Percentiles rank a stretch among this genome's conserved stretches.
phyloP scores from a whole-genome alignment of 2,888 invertebrate genomes.

The Callyntrura guangdongensis region DNA sequence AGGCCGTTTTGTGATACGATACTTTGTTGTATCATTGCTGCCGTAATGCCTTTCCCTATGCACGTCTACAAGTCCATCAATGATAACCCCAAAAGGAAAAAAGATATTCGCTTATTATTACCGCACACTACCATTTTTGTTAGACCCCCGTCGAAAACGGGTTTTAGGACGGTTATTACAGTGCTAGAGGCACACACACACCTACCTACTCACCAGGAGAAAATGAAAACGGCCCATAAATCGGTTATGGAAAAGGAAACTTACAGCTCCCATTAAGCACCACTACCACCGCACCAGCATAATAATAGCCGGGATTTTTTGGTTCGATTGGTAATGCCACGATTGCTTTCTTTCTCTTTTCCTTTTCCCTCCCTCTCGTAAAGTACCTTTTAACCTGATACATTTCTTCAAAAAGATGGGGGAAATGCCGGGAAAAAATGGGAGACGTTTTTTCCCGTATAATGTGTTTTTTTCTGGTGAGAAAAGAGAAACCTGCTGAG shows the following conservation, averaged over 20 bases:
- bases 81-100: conserved; percentile 10
- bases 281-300: no score
- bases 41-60: no score
- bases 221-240: conserved; percentile 42
- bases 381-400: background rate
- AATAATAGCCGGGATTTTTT: conserved; percentile 17
- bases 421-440: no score
- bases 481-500: no score
- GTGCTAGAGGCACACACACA: background rate
- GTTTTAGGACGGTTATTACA: no score
- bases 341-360: conserved; percentile 32
- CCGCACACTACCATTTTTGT: background rate
- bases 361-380: background rate
- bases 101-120: conserved; percentile 30
- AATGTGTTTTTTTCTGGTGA: no score
- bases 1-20: background rate
- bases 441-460: no score
- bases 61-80: conserved; percentile 20
- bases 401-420: conserved; percentile 12
- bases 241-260: conserved; percentile 20
- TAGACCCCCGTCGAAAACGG: no score
- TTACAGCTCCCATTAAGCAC: no score
- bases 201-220: background rate
- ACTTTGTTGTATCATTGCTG: no score
- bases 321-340: conserved; percentile 48